Conservation (phyloP, 2,888 invertebrate genomes). For the Andrena hattorfiana region DNA sequence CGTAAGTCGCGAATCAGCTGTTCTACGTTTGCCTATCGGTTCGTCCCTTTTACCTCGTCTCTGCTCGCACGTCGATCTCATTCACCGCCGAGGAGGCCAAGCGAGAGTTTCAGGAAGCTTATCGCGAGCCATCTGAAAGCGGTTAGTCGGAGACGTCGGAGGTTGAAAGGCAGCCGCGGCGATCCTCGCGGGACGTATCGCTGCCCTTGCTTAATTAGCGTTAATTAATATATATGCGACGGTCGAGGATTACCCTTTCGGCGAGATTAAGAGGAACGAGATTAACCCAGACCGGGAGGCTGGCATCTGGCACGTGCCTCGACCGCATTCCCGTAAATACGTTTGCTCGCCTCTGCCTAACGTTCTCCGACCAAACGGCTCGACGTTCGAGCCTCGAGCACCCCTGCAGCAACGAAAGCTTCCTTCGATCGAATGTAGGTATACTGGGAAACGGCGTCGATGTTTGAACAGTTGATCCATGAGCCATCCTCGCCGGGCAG, state of each 20-base stretch:
- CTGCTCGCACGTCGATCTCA: background rate
- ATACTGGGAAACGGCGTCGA: background rate
- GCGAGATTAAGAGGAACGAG: slow-evolving; percentile 59
- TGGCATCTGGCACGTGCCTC: slow-evolving; percentile 35
- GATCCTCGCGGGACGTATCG: slow-evolving; percentile 34
- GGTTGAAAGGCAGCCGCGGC: slow-evolving; percentile 14
- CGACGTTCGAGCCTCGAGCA: too few relatives aligned
- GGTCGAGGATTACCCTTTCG: slow-evolving; percentile 49
- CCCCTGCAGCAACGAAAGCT: too few relatives aligned
- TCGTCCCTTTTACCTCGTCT: background rate
- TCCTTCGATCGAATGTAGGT: background rate
- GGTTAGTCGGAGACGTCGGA: background rate
- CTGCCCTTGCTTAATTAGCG: slow-evolving; percentile 60
- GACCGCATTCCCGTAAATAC: slow-evolving; percentile 23
- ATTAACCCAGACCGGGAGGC: slow-evolving; percentile 50
- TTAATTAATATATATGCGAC: slow-evolving; percentile 60
- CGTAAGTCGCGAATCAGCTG: slow-evolving; percentile 29
- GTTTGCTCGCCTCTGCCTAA: background rate
- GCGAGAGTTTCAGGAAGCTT: background rate
- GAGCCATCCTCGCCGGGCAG: background rate
- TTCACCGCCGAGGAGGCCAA: background rate
- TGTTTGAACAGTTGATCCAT: slow-evolving; percentile 10
- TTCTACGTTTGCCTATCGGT: slow-evolving; percentile 6
- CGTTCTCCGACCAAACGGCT: background rate
- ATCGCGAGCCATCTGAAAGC: background rate